phyloP scores from a whole-genome alignment of 2,797 vertebrate species.

The Glyptemys insculpta region DNA sequence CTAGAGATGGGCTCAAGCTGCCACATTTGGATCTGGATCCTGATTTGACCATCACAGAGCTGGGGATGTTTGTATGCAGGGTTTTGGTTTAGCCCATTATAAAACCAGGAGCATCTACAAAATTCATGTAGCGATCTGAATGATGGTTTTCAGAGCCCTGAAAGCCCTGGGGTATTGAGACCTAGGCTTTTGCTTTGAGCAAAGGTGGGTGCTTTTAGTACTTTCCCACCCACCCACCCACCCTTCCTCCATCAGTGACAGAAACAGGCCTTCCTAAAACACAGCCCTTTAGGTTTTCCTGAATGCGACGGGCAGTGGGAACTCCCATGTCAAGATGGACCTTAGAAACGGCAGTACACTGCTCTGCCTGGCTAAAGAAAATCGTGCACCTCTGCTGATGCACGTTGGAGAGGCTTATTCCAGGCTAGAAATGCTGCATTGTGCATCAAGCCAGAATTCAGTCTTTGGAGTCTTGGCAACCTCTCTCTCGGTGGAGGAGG shows the following conservation, averaged over 20 bases:
- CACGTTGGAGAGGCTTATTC: neutral
- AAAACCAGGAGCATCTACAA: neutral
- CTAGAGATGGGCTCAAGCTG: rapidly evolving
- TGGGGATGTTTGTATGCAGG: neutral
- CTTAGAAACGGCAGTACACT: neutral
- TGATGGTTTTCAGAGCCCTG: neutral
- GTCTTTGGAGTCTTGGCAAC: neutral
- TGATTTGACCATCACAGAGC: rapidly evolving
- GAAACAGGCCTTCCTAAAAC: neutral
- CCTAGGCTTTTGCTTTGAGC: neutral
- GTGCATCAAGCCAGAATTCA: neutral
- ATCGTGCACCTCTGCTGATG: rapidly evolving
- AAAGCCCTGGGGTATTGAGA: rapidly evolving
- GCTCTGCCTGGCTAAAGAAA: neutral
- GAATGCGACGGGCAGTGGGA: rapidly evolving
- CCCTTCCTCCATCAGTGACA: neutral
- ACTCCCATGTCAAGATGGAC: neutral
- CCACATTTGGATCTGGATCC: rapidly evolving
- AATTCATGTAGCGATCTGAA: neutral
- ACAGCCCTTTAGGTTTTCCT: neutral
- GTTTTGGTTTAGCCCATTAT: neutral
- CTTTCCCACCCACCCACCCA: neutral
- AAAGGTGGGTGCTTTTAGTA: neutral
- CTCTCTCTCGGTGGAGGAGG: neutral
- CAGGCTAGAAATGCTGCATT: neutral